Base-by-base conservation (phyloP, 1,140 invertebrate genomes). In the Caenorhabditis elegans region DNA sequence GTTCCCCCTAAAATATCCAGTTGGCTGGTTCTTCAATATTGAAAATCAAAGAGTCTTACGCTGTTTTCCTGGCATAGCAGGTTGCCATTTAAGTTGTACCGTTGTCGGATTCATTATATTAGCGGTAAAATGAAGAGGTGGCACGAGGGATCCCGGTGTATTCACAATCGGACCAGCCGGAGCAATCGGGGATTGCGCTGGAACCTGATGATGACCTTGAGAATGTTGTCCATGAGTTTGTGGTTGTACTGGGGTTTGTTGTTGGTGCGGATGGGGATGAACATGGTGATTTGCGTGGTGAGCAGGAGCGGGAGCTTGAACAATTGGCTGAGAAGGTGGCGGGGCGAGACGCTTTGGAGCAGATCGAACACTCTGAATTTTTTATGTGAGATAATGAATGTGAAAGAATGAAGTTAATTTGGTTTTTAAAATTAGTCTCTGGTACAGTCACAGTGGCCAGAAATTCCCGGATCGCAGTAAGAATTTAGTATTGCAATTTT, bases 51-150 rank as follows among this genome's bases (percentile, higher is more conserved):
- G n/a, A n/a, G n/a, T n/a, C n/a, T n/a, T n/a, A n/a, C n/a, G n/a
- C n/a, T 49, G 70, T 28, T 24, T 79, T 36, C 78, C 70, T 1
- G 43, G 76, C 53, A 86, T 79, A 22, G 47, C 82, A 11, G 84
- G 76, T 24, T 60, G 51, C 84, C 86, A 87, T 47, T 86, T 80
- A 1, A 87, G 75, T 82, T 85, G 82, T 13, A 87, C 85, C 34
- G 83, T 84, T 47, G 76, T 82, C 24, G 88, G 80, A 53, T 82
- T 81, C 22, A 89, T 77, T 19, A 89, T 78, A 55, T 87, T 80
- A 28, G 88, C 88, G n/a, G 83, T 83, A 65, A 89, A 89, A 51
- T 88, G 85, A 26, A 85, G 77, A 4, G 88, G 88, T 34, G 88
- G 88, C 24, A 88, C 26, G 0, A 89, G 55, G 19, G 88, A 85